A percentile compares a stretch with the other conserved stretches of the same genome.
Evolutionary conservation across 2,888 invertebrate genomes (phyloP).

Genomic region (Tuta absoluta): DNA sequence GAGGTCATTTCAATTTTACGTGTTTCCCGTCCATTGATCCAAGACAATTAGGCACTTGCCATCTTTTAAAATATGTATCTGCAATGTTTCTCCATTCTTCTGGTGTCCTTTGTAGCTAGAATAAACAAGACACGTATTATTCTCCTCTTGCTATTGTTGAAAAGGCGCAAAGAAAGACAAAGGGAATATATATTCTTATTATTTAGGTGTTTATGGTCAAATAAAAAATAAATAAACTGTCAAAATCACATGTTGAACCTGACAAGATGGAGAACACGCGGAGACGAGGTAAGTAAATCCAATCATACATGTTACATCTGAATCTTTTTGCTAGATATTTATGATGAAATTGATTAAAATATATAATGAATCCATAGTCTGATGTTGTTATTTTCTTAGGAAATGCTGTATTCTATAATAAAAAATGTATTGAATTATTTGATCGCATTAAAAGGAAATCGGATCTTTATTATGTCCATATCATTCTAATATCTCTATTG

Average conservation of each 20-base stretch:
- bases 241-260: conserved; percentile 7
- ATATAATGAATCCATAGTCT: not conserved
- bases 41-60: no score
- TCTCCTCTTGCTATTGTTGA: no score
- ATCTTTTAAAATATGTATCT: no score
- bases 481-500: not conserved
- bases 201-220: no score
- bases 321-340: not conserved
- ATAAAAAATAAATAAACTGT: not conserved
- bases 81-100: no score
- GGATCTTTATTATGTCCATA: not conserved
- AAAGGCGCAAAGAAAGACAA: no score
- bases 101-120: no score
- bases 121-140: no score
- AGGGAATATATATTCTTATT: no score
- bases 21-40: conserved; percentile 27
- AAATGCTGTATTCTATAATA: not conserved
- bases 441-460: conserved; percentile 7
- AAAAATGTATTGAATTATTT: not conserved
- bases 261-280: conserved; percentile 5
- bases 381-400: not conserved
- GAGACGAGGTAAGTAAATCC: conserved; percentile 1
- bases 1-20: conserved; percentile 12
- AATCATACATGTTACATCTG: not conserved
- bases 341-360: conserved; percentile 1